Evolutionary conservation across 2,797 vertebrate genomes (phyloP).

Genomic region (Heteromormyrus szaboi): DNA sequence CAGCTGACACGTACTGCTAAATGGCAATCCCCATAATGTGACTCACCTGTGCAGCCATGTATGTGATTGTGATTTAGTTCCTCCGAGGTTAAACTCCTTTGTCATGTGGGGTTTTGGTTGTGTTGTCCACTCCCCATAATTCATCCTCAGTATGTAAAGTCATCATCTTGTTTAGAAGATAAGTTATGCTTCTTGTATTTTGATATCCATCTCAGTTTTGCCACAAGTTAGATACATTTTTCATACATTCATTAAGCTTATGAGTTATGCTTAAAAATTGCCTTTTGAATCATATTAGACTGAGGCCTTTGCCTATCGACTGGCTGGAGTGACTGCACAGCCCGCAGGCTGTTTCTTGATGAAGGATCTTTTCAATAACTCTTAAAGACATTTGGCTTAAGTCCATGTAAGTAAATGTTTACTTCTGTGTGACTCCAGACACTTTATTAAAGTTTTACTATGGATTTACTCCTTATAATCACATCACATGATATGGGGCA

Average conservation of each 20-base stretch:
- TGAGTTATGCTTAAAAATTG: neutral
- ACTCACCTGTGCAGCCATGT: neutral
- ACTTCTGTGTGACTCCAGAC: neutral
- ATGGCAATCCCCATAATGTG: neutral
- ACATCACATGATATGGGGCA: neutral
- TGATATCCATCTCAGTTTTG: neutral
- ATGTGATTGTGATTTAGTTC: neutral
- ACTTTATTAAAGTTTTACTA: slow-evolving; percentile 1
- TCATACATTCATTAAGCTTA: neutral
- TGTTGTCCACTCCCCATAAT: neutral
- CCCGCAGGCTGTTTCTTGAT: neutral
- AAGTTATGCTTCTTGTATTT: neutral
- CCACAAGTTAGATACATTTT: neutral
- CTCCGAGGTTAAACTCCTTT: neutral
- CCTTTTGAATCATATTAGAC: neutral
- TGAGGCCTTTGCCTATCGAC: neutral
- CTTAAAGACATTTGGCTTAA: neutral
- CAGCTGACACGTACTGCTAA: neutral
- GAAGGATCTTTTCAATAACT: neutral
- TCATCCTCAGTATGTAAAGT: neutral
- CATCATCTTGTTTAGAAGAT: neutral
- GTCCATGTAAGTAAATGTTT: neutral
- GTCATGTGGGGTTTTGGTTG: neutral
- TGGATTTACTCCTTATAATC: neutral
- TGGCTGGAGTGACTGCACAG: neutral